These are phyloP conservation scores for Papilio polytes DNA, from an alignment of 1,140 invertebrate genomes.

Conservation along the genomic window DNA sequence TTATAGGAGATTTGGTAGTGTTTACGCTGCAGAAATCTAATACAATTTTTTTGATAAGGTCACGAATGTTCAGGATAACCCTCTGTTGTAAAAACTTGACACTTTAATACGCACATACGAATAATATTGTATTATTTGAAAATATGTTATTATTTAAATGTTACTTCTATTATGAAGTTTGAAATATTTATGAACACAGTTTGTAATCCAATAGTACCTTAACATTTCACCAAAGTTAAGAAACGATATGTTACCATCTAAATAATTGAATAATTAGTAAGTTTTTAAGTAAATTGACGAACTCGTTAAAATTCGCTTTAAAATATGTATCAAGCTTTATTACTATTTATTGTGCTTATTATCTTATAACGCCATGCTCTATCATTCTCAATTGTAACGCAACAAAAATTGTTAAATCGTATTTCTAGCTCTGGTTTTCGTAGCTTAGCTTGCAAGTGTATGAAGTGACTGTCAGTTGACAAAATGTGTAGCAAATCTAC, in stretches of 20 bases:
- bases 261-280: not conserved
- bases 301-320: not conserved
- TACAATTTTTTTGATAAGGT: no score
- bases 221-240: not conserved
- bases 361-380: not conserved
- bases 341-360: not conserved
- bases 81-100: no score
- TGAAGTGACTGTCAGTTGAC: not conserved
- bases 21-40: no score
- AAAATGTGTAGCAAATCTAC: slow-evolving; percentile 7
- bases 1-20: no score
- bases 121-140: no score
- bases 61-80: not conserved
- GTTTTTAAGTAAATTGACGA: not conserved
- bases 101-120: no score
- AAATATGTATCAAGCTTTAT: not conserved
- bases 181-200: no score
- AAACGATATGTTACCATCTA: not conserved
- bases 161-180: no score
- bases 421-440: not conserved
- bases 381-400: not conserved
- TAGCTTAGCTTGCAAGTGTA: not conserved
- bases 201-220: no score
- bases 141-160: no score
- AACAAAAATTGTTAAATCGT: not conserved